Evolutionary conservation across 1,140 invertebrate genomes (phyloP).

Genomic region (Pogonognathellus flavescens): DNA sequence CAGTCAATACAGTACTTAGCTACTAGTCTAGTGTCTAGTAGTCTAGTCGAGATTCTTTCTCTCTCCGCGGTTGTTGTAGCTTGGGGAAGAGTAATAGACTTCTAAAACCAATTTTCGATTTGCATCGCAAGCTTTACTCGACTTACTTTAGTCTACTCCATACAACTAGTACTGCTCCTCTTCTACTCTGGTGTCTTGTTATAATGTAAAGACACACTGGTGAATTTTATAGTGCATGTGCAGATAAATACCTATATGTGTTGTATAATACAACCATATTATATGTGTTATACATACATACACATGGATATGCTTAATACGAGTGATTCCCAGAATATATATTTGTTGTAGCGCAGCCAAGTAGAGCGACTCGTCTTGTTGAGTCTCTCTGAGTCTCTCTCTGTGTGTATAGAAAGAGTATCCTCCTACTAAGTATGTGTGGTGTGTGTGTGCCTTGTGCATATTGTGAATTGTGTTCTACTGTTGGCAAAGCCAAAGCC

Average conservation of each 20-base stretch:
- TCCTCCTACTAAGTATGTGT: background rate
- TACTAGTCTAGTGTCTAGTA: background rate
- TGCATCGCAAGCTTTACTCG: constrained; percentile 40
- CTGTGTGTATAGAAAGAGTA: too few species aligned
- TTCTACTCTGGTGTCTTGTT: background rate
- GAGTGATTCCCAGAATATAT: too few species aligned
- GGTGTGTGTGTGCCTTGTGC: background rate
- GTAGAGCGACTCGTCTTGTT: too few species aligned
- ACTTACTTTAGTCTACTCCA: constrained; percentile 1
- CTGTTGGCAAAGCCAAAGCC: constrained; percentile 41
- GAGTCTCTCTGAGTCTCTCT: too few species aligned
- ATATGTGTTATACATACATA: too few species aligned
- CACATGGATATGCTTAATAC: too few species aligned
- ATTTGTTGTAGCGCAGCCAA: too few species aligned
- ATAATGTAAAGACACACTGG: background rate
- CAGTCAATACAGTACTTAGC: background rate
- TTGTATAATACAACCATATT: too few species aligned
- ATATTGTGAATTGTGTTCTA: constrained; percentile 37
- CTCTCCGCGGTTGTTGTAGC: background rate
- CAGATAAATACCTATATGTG: too few species aligned
- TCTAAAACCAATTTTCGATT: constrained; percentile 52
- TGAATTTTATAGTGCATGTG: too few species aligned
- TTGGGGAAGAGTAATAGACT: constrained; percentile 20
- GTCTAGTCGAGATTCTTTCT: background rate
- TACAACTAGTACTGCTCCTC: background rate